Evolutionary conservation across 64 coral and sea anemone species (phyloP).

Genomic region (Stichodactyla mertensii): DNA sequence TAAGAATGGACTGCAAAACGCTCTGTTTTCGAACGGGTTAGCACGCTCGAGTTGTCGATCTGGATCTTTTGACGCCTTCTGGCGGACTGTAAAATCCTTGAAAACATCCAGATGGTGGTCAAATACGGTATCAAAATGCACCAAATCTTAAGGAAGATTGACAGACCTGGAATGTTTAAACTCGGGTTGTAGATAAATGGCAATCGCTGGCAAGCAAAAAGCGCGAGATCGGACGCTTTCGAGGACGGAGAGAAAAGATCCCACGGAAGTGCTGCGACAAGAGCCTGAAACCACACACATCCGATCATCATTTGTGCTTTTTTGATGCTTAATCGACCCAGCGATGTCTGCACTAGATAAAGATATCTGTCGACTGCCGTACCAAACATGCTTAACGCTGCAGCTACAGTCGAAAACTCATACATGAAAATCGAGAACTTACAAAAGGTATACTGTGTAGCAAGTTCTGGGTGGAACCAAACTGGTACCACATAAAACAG

Average conservation of each 20-base stretch:
- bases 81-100: constrained; percentile 37
- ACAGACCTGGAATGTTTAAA: constrained; percentile 7
- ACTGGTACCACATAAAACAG: constrained; percentile 33
- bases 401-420: constrained; percentile 44
- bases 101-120: constrained; percentile 39
- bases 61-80: constrained; percentile 47
- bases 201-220: background rate
- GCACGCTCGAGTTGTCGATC: constrained; percentile 15
- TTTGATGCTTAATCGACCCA: constrained; percentile 32
- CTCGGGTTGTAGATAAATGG: constrained; percentile 42
- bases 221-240: background rate
- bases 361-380: constrained; percentile 64
- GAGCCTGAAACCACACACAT: constrained; percentile 54
- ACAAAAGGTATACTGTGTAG: constrained; percentile 18
- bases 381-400: constrained; percentile 53
- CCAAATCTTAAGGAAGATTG: constrained; percentile 29
- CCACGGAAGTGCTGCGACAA: constrained; percentile 46
- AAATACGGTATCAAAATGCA: constrained; percentile 44
- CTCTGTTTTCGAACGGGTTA: constrained; percentile 28
- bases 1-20: constrained; percentile 39
- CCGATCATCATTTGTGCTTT: constrained; percentile 24
- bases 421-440: constrained; percentile 39
- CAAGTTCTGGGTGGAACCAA: constrained; percentile 16
- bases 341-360: constrained; percentile 36
- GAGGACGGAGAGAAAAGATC: background rate